phyloP scores from a whole-genome alignment of 2,113 vertebrate genomes.

The Condylura cristata region DNA sequence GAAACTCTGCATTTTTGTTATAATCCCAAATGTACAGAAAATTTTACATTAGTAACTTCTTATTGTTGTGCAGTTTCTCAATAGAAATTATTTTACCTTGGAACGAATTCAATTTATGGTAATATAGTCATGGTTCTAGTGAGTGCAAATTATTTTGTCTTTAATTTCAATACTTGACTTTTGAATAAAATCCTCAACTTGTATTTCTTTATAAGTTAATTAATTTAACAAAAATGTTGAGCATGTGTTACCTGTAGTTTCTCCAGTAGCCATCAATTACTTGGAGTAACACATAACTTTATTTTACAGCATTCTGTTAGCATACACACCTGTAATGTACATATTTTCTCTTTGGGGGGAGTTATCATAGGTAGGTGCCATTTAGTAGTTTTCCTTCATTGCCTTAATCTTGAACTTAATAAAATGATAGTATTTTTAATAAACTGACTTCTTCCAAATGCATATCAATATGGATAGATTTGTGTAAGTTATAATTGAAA shows the following conservation, averaged over 20 bases:
- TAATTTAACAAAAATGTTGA: neutral
- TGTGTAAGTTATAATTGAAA: neutral
- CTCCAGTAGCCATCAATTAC: neutral
- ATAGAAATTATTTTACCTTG: neutral
- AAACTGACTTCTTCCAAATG: neutral
- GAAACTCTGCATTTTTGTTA: neutral
- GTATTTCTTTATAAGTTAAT: neutral
- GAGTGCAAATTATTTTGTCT: neutral
- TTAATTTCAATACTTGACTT: neutral
- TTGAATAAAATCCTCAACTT: neutral
- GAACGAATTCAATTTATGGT: neutral
- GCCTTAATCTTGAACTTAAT: neutral
- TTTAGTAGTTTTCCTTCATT: neutral
- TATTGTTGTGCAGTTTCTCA: neutral
- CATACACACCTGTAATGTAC: neutral
- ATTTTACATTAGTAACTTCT: conserved; percentile 27
- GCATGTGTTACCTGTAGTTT: neutral
- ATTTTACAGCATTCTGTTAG: neutral
- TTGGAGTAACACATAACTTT: neutral
- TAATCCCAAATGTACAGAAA: neutral
- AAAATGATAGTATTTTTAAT: neutral
- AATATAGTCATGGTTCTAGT: neutral
- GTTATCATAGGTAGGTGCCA: neutral
- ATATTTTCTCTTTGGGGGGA: neutral
- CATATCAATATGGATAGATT: neutral